These are phyloP conservation scores for Chondrilla cf. caribensis DNA, from an alignment of 37 sponge, comb jelly and placozoan genomes.

Conservation along the genomic window DNA sequence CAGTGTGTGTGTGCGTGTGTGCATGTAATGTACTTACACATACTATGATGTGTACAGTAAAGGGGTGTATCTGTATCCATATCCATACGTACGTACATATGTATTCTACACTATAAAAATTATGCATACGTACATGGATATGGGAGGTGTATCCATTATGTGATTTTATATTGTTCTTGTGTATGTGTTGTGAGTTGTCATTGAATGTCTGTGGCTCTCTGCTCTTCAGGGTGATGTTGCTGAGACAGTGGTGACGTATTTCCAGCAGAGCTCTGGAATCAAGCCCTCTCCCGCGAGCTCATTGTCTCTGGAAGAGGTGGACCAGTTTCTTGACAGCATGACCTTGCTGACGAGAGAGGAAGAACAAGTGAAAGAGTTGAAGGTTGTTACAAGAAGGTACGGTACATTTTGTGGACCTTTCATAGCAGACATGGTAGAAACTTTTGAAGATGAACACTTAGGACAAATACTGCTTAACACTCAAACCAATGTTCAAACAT, in stretches of 20 bases:
- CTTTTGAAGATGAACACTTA: too few species aligned
- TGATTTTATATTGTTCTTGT: too few species aligned
- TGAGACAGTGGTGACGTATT: slow-evolving; percentile 81
- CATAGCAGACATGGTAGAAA: too few species aligned
- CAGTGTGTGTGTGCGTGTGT: slow-evolving; percentile 12
- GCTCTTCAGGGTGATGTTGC: slow-evolving; percentile 81
- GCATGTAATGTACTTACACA: not conserved
- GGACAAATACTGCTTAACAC: too few species aligned
- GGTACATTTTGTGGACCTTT: not conserved
- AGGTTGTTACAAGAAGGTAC: slow-evolving; percentile 58
- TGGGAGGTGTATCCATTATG: too few species aligned
- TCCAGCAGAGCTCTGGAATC: slow-evolving; percentile 43
- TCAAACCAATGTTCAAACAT: too few species aligned
- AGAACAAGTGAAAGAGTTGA: slow-evolving; percentile 71
- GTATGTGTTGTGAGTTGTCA: too few species aligned
- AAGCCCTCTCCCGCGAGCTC: slow-evolving; percentile 52
- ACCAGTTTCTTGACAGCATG: slow-evolving; percentile 78
- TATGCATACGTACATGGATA: too few species aligned
- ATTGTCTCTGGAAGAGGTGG: slow-evolving; percentile 78
- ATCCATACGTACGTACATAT: too few species aligned
- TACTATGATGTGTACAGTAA: not conserved
- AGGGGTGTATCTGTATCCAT: too few species aligned
- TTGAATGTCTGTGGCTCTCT: too few species aligned
- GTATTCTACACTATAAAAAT: too few species aligned
- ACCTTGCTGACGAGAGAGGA: slow-evolving; percentile 76